A percentile compares a stretch with the other conserved stretches of the same genome.
Evolutionary conservation across 2,797 vertebrate species (phyloP).

Genomic region (Malurus leucopterus): DNA sequence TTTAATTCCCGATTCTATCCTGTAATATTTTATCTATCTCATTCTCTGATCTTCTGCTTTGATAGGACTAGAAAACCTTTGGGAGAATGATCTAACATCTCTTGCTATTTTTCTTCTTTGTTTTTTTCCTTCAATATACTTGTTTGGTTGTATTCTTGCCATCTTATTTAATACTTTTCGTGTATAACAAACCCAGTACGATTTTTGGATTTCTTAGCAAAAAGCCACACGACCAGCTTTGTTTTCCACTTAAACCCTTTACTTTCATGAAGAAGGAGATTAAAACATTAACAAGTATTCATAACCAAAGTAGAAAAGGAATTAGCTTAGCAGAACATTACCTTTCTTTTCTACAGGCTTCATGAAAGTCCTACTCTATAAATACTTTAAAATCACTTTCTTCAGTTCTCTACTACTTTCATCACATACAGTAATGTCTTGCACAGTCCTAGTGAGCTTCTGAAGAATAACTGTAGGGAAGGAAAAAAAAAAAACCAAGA

Average conservation of each 20-base stretch:
- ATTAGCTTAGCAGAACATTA: background rate
- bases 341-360: background rate
- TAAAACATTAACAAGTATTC: background rate
- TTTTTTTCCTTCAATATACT: background rate
- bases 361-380: background rate
- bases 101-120: background rate
- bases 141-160: background rate
- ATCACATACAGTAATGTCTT: background rate
- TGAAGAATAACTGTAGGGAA: background rate
- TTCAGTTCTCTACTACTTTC: background rate
- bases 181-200: background rate
- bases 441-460: background rate
- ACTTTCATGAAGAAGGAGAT: background rate
- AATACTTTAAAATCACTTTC: background rate
- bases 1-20: slow-evolving; percentile 25
- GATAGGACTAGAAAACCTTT: slow-evolving; percentile 29
- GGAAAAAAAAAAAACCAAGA: background rate
- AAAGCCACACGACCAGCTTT: background rate
- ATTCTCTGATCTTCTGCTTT: slow-evolving; percentile 47
- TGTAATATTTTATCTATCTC: slow-evolving; percentile 31
- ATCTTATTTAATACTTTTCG: background rate
- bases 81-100: slow-evolving; percentile 26
- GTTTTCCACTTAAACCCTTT: background rate
- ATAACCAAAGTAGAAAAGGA: background rate
- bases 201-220: background rate